These are phyloP conservation scores for Orientallactaga bullata DNA, from an alignment of 2,113 vertebrate genomes.

Conservation along the genomic window DNA sequence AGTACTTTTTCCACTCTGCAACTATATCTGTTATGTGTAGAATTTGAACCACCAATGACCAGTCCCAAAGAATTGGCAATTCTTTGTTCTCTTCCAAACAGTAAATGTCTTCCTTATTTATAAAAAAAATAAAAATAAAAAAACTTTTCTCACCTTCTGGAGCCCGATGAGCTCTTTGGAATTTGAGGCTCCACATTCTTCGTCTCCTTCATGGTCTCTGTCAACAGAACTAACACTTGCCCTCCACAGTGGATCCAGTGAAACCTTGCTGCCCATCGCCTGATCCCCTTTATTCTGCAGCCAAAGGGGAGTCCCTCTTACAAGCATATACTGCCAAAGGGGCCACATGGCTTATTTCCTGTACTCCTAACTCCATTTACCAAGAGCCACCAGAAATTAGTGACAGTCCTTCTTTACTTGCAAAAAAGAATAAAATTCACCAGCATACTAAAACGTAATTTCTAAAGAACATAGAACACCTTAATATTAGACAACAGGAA, in stretches of 20 bases:
- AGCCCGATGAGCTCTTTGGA: neutral
- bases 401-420: neutral
- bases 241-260: neutral
- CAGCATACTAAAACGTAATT: neutral
- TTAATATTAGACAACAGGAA: neutral
- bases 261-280: neutral
- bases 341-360: neutral
- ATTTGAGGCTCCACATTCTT: neutral
- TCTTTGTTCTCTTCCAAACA: neutral
- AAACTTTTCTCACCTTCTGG: neutral
- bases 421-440: neutral
- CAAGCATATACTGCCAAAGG: neutral
- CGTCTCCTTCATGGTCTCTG: neutral
- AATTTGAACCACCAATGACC: neutral
- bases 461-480: slow-evolving; percentile 30
- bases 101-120: neutral
- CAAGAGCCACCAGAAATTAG: neutral
- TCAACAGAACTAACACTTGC: neutral
- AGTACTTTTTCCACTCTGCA: neutral
- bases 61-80: neutral
- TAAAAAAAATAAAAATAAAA: neutral
- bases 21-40: neutral
- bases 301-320: neutral
- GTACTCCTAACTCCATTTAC: neutral
- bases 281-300: neutral